Evolutionary conservation across 2,797 vertebrate species (phyloP), one percentile per base, ranked within the genome.

Genomic region (Microhierax caerulescens): DNA sequence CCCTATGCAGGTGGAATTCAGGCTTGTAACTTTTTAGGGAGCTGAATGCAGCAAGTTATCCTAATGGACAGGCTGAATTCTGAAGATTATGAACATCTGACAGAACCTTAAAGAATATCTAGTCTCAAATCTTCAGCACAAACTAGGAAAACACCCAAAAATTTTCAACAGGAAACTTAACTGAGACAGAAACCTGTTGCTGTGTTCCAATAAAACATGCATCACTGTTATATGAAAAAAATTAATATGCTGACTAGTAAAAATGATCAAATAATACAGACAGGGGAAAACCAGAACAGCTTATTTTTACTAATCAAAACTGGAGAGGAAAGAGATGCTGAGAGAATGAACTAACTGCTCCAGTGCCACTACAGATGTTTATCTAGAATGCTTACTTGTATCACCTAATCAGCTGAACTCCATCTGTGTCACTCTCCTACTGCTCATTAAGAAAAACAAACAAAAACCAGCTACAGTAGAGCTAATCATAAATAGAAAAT

Each of bases 341-440:
- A 84, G 53, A 60, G 53, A 90, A 88, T 17, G 37, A 84, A 68
- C 45, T 64, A 67, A 65, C 45, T 79, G 50, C 67, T 59, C 50
- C 72, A 61, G 47, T 27, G 45, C 69, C 77, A 47, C 77, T 94
- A 57, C 47, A 93, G 91, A 93, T 91, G 81, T 82, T 94, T 92
- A 90, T 76, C 95, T 88, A 3, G 1, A 25, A 25, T 7, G 18
- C 79, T 86, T 19, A 21, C 41, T 92, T 48, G 34, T 47, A 57
- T 9, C 65, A 81, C 30, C 76, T 94, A 74, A 96, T 84, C 90
- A 93, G 85, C 82, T 68, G 69, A 85, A 75, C 82, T 90, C 69
- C 93, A 90, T 85, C 92, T 95, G 95, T 86, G 65, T 50, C 88
- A 81, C 69, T 65, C 79, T 48, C 75, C 73, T 83, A 68, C 34